Conservation (phyloP, 2,888 invertebrate genomes). For the Macrosiphum euphorbiae region DNA sequence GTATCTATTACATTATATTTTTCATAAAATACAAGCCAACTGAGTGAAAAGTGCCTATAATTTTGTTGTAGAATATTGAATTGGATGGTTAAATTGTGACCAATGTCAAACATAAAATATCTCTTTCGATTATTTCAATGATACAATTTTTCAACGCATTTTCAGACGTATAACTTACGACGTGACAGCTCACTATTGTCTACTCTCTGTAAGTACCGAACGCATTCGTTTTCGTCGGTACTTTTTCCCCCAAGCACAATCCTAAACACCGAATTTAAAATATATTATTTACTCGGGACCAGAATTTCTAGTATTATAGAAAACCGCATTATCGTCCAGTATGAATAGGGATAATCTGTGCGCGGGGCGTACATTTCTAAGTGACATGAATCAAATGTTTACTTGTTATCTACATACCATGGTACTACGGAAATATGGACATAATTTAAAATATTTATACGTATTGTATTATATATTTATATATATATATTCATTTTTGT, state of each 20-base stretch:
- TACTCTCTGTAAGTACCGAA: background rate
- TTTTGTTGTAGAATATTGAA: background rate
- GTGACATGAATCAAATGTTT: conserved; percentile 12
- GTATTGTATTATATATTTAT: too few species aligned
- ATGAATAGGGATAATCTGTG: background rate
- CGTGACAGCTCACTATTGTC: background rate
- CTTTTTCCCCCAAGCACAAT: background rate
- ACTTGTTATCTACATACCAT: background rate
- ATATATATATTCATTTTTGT: background rate
- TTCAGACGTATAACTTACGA: background rate
- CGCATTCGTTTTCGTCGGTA: background rate
- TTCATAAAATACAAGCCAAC: background rate
- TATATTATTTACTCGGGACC: background rate
- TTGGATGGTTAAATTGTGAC: background rate
- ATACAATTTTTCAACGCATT: background rate
- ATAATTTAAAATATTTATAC: background rate
- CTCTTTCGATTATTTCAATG: background rate
- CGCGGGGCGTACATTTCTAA: background rate
- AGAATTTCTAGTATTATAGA: background rate
- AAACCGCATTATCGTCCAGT: background rate
- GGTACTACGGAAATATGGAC: background rate
- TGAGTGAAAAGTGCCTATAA: background rate
- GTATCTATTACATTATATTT: background rate
- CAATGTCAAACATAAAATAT: background rate
- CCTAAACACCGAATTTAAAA: background rate